These are phyloP conservation scores for Onychostruthus taczanowskii DNA, from an alignment of 2,113 vertebrate species.

Conservation along the genomic window DNA sequence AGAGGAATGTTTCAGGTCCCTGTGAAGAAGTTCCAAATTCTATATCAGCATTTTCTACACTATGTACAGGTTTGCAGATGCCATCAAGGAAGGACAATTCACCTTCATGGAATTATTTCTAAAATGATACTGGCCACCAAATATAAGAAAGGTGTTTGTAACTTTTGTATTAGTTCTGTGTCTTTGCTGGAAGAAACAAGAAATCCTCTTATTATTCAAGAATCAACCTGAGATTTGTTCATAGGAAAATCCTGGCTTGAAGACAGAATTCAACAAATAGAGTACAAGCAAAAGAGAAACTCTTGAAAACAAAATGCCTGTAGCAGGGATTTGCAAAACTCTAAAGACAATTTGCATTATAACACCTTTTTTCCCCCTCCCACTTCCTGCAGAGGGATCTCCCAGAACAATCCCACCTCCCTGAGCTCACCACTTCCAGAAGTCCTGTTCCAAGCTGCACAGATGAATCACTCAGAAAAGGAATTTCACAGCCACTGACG, in stretches of 20 bases:
- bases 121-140: neutral
- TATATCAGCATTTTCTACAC: neutral
- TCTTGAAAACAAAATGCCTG: slow-evolving; percentile 35
- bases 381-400: neutral
- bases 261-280: neutral
- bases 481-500: neutral
- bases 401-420: slow-evolving; percentile 5
- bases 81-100: neutral
- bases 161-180: neutral
- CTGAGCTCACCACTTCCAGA: neutral
- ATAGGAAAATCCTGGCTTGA: slow-evolving; percentile 10
- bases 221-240: neutral
- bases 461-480: neutral
- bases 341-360: slow-evolving; percentile 52
- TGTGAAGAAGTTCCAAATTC: neutral
- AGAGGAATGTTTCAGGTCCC: neutral
- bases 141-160: neutral
- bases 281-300: slow-evolving; percentile 22
- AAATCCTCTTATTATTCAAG: neutral
- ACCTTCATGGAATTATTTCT: neutral
- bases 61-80: neutral
- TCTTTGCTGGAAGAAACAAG: neutral
- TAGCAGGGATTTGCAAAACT: slow-evolving; percentile 2
- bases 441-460: neutral
- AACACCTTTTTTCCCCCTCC: neutral